A percentile compares a stretch with the other conserved stretches of the same genome.
These are phyloP conservation scores for Drosophila neotestacea DNA, from an alignment of 2,888 invertebrate genomes.

Conservation along the genomic window DNA sequence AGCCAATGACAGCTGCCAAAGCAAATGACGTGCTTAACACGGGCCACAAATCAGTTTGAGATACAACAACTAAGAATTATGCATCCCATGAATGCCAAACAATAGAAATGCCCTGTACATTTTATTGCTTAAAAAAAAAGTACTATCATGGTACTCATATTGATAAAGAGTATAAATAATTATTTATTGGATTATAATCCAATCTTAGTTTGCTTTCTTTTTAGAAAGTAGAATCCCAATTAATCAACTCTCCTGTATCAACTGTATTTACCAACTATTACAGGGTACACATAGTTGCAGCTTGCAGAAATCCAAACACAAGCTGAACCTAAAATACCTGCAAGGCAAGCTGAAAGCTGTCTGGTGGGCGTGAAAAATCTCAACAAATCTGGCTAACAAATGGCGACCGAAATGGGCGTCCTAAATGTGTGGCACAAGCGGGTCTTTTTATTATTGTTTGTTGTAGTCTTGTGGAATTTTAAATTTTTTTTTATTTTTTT, in stretches of 20 bases:
- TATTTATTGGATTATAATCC: too few species aligned
- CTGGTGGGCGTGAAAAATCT: conserved; percentile 51
- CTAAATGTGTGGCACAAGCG: conserved; percentile 55
- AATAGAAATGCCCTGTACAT: conserved; percentile 27
- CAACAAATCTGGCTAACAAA: conserved; percentile 60
- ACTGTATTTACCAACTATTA: neutral
- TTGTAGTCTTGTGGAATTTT: neutral
- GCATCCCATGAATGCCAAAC: conserved; percentile 4
- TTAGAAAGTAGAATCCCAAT: neutral
- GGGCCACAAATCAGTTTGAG: conserved; percentile 39
- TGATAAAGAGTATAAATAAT: too few species aligned
- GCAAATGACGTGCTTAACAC: conserved; percentile 55
- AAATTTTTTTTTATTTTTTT: neutral
- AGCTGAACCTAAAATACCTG: conserved; percentile 54
- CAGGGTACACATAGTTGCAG: conserved; percentile 30
- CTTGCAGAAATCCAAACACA: conserved; percentile 56
- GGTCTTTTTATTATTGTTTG: neutral
- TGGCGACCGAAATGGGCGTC: conserved; percentile 64
- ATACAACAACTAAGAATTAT: conserved; percentile 6
- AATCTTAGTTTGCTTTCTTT: too few species aligned
- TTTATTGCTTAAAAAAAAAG: too few species aligned
- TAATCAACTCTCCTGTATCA: neutral
- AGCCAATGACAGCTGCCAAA: conserved; percentile 73
- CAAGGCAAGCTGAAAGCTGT: conserved; percentile 30
- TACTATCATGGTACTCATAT: too few species aligned